A percentile compares a stretch with the other conserved stretches of the same genome.
Evolutionary conservation across 2,113 vertebrate genomes (phyloP).

Genomic region (Atherinomorus stipes): DNA sequence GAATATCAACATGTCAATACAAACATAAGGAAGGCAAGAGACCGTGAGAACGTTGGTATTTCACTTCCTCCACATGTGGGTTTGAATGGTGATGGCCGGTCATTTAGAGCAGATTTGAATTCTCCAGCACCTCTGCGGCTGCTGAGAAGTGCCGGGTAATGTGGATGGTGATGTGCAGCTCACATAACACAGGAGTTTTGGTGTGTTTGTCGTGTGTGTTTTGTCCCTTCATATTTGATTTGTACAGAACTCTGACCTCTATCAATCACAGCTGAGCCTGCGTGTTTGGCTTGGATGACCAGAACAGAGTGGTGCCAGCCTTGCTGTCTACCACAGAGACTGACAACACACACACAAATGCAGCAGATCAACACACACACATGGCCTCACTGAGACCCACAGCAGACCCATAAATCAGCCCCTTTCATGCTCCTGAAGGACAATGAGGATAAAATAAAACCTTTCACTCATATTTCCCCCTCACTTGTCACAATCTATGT

Average conservation of each 20-base stretch:
- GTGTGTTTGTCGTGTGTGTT: slow-evolving; percentile 10
- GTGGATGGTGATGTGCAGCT: slow-evolving; percentile 1
- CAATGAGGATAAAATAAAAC: slow-evolving; percentile 69
- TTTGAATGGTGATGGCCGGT: slow-evolving; percentile 44
- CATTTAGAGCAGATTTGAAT: slow-evolving; percentile 62
- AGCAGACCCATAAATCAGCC: slow-evolving; percentile 68
- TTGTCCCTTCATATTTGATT: slow-evolving; percentile 26
- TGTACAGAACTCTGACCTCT: slow-evolving; percentile 43
- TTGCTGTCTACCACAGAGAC: slow-evolving; percentile 30
- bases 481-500: slow-evolving; percentile 50
- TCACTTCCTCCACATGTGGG: slow-evolving; percentile 36
- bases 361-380: slow-evolving; percentile 11
- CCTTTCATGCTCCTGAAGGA: slow-evolving; percentile 67
- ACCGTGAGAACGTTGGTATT: slow-evolving; percentile 27
- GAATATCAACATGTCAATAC: slow-evolving; percentile 43
- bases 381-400: slow-evolving; percentile 9
- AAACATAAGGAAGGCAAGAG: slow-evolving; percentile 1
- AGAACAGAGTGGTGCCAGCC: slow-evolving; percentile 15
- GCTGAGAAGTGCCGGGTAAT: slow-evolving; percentile 3
- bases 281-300: slow-evolving; percentile 36
- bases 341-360: slow-evolving; percentile 25
- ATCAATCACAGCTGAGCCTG: slow-evolving; percentile 39
- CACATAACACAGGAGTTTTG: slow-evolving; percentile 8
- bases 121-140: background rate
- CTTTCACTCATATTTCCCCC: slow-evolving; percentile 53